Evolutionary conservation across 2,113 vertebrate species (phyloP), one percentile per base, ranked within the genome.

Genomic region (Pungitius pungitius): DNA sequence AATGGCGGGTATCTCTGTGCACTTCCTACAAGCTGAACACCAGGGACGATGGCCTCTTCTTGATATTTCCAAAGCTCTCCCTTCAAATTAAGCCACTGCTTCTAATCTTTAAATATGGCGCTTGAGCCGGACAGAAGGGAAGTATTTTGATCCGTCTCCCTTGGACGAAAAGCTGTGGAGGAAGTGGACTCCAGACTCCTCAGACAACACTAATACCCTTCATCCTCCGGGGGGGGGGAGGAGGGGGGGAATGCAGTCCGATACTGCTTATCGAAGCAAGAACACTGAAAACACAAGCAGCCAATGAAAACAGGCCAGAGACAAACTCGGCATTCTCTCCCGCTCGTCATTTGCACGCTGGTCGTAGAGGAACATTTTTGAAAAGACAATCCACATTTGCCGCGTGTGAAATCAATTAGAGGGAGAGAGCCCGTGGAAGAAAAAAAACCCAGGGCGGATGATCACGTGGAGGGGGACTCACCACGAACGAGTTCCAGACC

Each of bases 371-470:
- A 78, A 60, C 56, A 33, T 70, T 81, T 80, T 2, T 3, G 66
- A 63, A 63, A 60, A 84, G 75, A 87, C 76, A 87, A 84, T 77
- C 76, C 78, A 69, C 64, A 77, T 70, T 81, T 75, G 84, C 79
- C 15, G 18, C 76, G 84, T 75, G 82, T 84, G 75, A 90, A 92
- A 92, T 92, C 91, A 91, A 91, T 92, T 92, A 91, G n/a, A n/a
- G 82, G 81, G 77, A 69, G 9, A 69, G 55, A 66, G 64, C 40
- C 76, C n/a, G 63, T 80, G 81, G 59, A 77, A 81, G 84, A 80
- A 78, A 86, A 80, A n/a, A n/a, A n/a, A n/a, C n/a, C 69, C 35
- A 40, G 75, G 40, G 42, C 52, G 43, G 73, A 71, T 60, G 47
- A 71, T 74, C 47, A 43, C 67, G 47, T 62, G 27, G 12, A 52